These are phyloP conservation scores for Meteorus cinctellus DNA, from an alignment of 2,888 invertebrate genomes.

Conservation along the genomic window DNA sequence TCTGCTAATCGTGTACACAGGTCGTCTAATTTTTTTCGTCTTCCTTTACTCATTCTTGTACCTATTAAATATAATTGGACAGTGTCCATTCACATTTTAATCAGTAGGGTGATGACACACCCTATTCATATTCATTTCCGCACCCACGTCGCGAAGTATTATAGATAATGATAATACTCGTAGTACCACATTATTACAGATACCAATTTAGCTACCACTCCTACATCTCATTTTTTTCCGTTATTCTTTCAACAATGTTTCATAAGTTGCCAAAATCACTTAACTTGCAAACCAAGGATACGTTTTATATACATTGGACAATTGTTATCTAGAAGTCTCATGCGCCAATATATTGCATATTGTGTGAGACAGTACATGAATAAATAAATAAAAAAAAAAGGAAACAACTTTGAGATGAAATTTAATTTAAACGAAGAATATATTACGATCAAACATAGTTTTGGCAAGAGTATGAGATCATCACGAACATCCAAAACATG, in stretches of 20 bases:
- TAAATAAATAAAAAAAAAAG: too few relatives aligned
- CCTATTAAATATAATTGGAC: constrained; percentile 3
- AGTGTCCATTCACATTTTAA: background rate
- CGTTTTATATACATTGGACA: too few relatives aligned
- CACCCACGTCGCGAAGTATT: constrained; percentile 1
- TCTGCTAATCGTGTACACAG: constrained; percentile 58
- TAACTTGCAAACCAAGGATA: background rate
- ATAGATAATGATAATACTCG: background rate
- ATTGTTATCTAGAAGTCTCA: background rate
- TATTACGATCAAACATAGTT: too few relatives aligned
- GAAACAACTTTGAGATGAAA: too few relatives aligned
- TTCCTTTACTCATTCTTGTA: background rate
- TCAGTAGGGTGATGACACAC: constrained; percentile 11
- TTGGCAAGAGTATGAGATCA: too few relatives aligned
- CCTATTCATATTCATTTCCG: constrained; percentile 17
- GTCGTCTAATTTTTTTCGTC: constrained; percentile 19
- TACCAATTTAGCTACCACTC: background rate
- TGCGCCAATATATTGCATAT: too few relatives aligned
- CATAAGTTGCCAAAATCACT: background rate
- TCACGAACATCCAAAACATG: too few relatives aligned
- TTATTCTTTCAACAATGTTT: background rate
- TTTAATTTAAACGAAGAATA: too few relatives aligned
- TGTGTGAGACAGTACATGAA: too few relatives aligned
- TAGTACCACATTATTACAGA: background rate
- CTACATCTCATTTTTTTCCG: background rate